Evolutionary conservation across 2,888 invertebrate genomes (phyloP), one percentile per base, ranked within the genome.

Genomic region (Monopis laevigella): DNA sequence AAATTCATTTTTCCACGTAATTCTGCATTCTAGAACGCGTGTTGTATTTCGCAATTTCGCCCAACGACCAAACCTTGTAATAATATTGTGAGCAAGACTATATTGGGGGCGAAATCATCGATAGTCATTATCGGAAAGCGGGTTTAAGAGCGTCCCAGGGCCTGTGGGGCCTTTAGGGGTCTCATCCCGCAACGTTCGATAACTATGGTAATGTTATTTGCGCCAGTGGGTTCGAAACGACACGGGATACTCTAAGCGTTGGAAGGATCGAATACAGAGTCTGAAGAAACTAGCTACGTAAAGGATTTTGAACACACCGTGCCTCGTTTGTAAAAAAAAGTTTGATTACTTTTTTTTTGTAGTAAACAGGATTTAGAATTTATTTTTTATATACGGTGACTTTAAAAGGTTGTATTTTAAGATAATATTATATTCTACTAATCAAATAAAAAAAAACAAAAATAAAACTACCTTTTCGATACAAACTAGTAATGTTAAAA

Each of bases 141-240:
- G 70, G 74, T 72, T 72, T 77, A 72, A 78, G 73, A 77, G 71
- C 65, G 64, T 65, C 65, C 66, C 64, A 58, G 62, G 62, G 74
- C 73, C 74, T 53, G 49, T 55, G 74, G 74, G 73, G 72, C 75
- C 73, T 67, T 77, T 77, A 68, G 68, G 58, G 73, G 77, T 73
- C 74, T 73, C 75, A 75, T 77, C 75, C 70, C 70, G 55, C 60
- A 66, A 65, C 69, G 68, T 72, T 73, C 75, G 73, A 80, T 80
- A 77, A 77, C 75, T 78, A 80, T 80, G 78, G 77, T 78, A 78
- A 78, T 78, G 75, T 75, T 78, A 78, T 78, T 74, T 74, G 75
- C 67, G 70, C 68, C 73, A 68, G 67, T 70, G 71, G 75, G 70
- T 69, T 72, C 59, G 60, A 58, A 63, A 73, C 65, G 68, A 55